Conservation (phyloP, 2,113 vertebrate species). For the Aviceda subcristata region DNA sequence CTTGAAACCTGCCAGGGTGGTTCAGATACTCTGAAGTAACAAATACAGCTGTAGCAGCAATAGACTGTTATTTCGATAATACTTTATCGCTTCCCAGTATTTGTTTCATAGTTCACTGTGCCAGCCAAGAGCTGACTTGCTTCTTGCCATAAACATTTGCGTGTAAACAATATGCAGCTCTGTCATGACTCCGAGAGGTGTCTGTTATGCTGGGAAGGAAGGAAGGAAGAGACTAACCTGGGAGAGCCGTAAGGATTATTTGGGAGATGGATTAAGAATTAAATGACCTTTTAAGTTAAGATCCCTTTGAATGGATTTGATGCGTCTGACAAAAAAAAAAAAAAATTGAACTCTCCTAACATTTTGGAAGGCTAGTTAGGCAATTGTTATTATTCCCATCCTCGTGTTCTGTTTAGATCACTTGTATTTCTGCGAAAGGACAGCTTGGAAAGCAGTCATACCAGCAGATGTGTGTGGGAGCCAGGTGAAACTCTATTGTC, state of each 20-base stretch:
- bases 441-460: neutral
- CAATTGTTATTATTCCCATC: neutral
- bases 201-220: neutral
- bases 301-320: neutral
- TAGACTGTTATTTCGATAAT: neutral
- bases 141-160: neutral
- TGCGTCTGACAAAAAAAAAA: neutral
- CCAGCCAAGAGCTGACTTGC: neutral
- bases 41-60: neutral
- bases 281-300: neutral
- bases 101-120: neutral
- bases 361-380: neutral
- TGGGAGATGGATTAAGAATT: neutral
- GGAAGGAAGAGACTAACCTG: neutral
- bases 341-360: neutral
- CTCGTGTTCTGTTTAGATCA: neutral
- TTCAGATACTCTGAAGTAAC: neutral
- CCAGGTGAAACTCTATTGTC: neutral
- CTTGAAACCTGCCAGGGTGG: neutral
- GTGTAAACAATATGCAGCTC: neutral
- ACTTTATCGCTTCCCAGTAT: neutral
- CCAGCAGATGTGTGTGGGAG: neutral
- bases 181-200: neutral
- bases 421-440: neutral
- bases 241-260: neutral